Percentiles rank a stretch among this genome's conserved stretches.
Evolutionary conservation across 2,888 invertebrate species (phyloP).

Genomic region (Achlya flavicornis): DNA sequence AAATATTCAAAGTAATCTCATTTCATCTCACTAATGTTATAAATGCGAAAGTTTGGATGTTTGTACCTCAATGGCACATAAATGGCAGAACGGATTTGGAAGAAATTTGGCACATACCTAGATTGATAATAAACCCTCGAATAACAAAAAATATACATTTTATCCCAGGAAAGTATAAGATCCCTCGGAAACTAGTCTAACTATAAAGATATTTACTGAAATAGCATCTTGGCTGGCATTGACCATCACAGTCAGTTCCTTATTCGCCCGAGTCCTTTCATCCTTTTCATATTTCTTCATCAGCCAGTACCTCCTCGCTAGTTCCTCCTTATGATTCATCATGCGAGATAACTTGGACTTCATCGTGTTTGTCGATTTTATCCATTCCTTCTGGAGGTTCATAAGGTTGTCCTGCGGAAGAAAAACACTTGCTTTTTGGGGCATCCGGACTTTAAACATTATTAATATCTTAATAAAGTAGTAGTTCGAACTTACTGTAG

Average conservation of each 20-base stretch:
- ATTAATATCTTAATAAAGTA: too few species aligned
- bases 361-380: conserved; percentile 70
- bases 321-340: conserved; percentile 71
- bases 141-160: too few species aligned
- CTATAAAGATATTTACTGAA: conserved; percentile 58
- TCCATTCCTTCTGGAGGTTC: conserved; percentile 78
- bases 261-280: conserved; percentile 75
- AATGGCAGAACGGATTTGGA: too few species aligned
- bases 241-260: conserved; percentile 84
- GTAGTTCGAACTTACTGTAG: conserved; percentile 49
- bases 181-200: too few species aligned
- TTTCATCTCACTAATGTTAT: too few species aligned
- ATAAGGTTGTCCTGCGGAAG: conserved; percentile 60
- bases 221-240: conserved; percentile 84
- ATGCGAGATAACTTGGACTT: conserved; percentile 75
- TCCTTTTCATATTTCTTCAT: conserved; percentile 82
- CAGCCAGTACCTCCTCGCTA: conserved; percentile 73
- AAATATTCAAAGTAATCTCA: too few species aligned
- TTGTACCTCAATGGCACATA: too few species aligned
- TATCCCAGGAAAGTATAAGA: too few species aligned
- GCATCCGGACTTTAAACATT: too few species aligned
- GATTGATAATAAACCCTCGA: too few species aligned
- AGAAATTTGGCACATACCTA: too few species aligned
- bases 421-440: not conserved
- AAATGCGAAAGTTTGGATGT: too few species aligned